Conservation (phyloP, 2,888 invertebrate species). For the Choreutis nemorana region DNA sequence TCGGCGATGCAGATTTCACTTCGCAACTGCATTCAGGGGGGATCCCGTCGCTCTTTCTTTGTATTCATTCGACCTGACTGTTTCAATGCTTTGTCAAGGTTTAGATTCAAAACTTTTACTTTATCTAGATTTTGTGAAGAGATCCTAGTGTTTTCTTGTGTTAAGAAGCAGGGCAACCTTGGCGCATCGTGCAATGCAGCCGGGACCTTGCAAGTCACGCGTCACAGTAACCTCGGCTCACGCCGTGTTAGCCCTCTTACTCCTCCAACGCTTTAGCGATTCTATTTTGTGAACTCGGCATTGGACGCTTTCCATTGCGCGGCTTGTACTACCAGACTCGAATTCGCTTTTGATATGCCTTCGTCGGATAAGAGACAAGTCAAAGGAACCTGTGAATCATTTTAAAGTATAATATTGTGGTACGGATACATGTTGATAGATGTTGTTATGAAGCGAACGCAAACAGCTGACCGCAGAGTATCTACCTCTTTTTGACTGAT, state of each 20-base stretch:
- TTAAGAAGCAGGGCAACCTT: constrained; percentile 58
- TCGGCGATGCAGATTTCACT: constrained; percentile 52
- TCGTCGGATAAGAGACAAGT: not conserved
- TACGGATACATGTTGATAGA: constrained; percentile 49
- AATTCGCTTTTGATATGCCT: not conserved
- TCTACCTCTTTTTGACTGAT: constrained; percentile 48
- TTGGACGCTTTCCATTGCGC: constrained; percentile 14
- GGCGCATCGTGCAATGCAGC: constrained; percentile 67
- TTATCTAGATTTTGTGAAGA: constrained; percentile 7
- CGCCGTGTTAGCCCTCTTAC: constrained; percentile 51
- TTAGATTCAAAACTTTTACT: too few species aligned
- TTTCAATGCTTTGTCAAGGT: too few species aligned
- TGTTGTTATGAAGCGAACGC: constrained; percentile 48
- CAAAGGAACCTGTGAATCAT: constrained; percentile 21
- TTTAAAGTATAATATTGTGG: constrained; percentile 12
- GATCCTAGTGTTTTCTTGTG: constrained; percentile 31
- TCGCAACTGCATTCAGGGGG: constrained; percentile 18
- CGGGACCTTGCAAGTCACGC: constrained; percentile 67
- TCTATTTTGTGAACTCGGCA: constrained; percentile 13
- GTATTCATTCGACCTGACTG: not conserved
- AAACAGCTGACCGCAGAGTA: constrained; percentile 60
- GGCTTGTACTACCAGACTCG: not conserved
- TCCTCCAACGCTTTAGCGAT: constrained; percentile 26
- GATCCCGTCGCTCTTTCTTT: too few species aligned
- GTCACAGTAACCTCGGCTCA: constrained; percentile 65